Evolutionary conservation across 2,797 vertebrate species (phyloP).

Genomic region (Gobio occitaniae): DNA sequence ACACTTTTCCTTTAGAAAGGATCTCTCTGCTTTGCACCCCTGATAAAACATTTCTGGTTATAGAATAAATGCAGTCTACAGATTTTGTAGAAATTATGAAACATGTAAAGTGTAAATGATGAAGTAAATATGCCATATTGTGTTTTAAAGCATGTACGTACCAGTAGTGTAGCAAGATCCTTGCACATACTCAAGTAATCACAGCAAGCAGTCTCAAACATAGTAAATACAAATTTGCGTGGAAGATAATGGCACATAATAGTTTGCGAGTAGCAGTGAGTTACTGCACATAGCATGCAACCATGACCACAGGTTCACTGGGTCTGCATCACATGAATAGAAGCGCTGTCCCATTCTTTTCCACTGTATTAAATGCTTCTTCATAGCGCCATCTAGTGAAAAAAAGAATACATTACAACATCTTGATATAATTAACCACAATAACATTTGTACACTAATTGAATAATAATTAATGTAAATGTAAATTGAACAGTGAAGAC

Average conservation of each 20-base stretch:
- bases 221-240: background rate
- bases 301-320: conserved; percentile 17
- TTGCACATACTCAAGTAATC: conserved; percentile 4
- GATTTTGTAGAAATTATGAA: background rate
- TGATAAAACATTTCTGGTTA: conserved; percentile 5
- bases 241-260: conserved; percentile 10
- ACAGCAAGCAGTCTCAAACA: background rate
- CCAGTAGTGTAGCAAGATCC: background rate
- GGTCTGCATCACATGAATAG: background rate
- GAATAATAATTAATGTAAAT: too few relatives aligned
- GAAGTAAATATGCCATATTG: background rate
- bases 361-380: conserved; percentile 12
- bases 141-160: conserved; percentile 9
- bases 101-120: background rate
- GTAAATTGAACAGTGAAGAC: too few relatives aligned
- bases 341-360: background rate
- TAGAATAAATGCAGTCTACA: background rate
- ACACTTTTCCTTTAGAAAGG: conserved; percentile 24
- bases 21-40: conserved; percentile 8
- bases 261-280: background rate
- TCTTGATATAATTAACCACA: background rate
- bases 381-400: conserved; percentile 42
- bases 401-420: background rate
- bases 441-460: background rate
- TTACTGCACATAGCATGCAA: conserved; percentile 28